Evolutionary conservation across 2,797 vertebrate species (phyloP).

Genomic region (Sebastes steindachneri): DNA sequence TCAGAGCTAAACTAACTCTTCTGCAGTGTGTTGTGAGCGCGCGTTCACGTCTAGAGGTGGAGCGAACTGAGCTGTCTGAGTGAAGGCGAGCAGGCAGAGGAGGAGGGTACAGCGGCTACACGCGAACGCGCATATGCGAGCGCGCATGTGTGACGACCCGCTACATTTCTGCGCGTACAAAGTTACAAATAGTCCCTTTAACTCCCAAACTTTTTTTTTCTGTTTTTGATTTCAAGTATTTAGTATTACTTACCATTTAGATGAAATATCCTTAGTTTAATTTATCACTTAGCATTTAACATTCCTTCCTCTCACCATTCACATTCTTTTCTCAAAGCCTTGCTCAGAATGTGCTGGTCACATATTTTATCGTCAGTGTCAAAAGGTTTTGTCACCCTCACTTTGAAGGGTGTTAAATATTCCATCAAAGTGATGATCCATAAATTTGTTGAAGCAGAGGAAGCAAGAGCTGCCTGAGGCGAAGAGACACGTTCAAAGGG

Average conservation of each 20-base stretch:
- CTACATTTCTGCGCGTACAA: too few species aligned
- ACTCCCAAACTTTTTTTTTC: not conserved
- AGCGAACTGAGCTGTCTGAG: too few species aligned
- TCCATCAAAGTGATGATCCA: constrained; percentile 14
- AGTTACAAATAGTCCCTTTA: too few species aligned
- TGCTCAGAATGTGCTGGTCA: not conserved
- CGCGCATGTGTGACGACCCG: too few species aligned
- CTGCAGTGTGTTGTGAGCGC: too few species aligned
- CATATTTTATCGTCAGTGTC: constrained; percentile 11
- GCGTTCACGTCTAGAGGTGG: too few species aligned
- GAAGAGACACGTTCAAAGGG: not conserved
- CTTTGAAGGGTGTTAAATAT: constrained; percentile 7
- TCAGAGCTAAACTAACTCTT: too few species aligned
- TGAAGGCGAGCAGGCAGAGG: too few species aligned
- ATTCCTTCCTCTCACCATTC: not conserved
- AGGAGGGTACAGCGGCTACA: too few species aligned
- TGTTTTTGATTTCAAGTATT: not conserved
- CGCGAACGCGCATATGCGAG: too few species aligned
- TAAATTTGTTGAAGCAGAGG: constrained; percentile 6
- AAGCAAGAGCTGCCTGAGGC: not conserved
- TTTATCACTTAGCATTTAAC: not conserved
- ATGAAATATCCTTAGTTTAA: not conserved
- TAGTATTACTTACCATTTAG: not conserved
- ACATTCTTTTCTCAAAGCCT: not conserved
- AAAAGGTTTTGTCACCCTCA: not conserved